These are phyloP conservation scores for Mormoops blainvillei DNA, from an alignment of 2,113 vertebrate genomes.

Conservation along the genomic window DNA sequence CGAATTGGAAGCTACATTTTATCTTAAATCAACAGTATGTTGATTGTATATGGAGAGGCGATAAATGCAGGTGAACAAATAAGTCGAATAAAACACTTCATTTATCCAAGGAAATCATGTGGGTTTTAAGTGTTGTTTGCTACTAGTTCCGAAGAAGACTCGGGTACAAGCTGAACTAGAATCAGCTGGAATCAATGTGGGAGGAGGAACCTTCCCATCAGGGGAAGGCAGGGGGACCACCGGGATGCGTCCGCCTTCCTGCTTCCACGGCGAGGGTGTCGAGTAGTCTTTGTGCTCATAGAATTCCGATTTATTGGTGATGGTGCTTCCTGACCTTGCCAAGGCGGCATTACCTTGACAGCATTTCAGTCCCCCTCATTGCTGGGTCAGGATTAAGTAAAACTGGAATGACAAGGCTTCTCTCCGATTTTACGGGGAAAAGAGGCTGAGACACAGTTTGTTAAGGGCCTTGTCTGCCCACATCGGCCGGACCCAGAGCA, in stretches of 20 bases:
- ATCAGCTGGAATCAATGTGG: too few relatives aligned
- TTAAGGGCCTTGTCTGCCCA: neutral
- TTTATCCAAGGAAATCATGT: neutral
- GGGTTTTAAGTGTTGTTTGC: neutral
- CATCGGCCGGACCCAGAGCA: neutral
- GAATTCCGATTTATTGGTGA: neutral
- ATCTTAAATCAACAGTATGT: neutral
- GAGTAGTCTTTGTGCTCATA: neutral
- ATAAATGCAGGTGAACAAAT: neutral
- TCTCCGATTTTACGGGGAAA: neutral
- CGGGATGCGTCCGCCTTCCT: neutral
- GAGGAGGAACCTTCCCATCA: neutral
- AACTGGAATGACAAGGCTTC: neutral
- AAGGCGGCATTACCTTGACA: neutral
- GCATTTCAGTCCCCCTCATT: neutral
- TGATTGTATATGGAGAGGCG: neutral
- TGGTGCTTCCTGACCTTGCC: neutral
- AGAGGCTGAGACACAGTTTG: neutral
- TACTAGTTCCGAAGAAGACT: neutral
- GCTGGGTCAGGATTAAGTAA: neutral
- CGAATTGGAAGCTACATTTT: neutral
- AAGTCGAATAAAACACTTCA: neutral
- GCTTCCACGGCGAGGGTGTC: accelerated
- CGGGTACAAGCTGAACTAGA: neutral
- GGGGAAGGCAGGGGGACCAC: accelerated